These are phyloP conservation scores for Grallaria varia DNA, from an alignment of 2,113 vertebrate species.

Conservation along the genomic window DNA sequence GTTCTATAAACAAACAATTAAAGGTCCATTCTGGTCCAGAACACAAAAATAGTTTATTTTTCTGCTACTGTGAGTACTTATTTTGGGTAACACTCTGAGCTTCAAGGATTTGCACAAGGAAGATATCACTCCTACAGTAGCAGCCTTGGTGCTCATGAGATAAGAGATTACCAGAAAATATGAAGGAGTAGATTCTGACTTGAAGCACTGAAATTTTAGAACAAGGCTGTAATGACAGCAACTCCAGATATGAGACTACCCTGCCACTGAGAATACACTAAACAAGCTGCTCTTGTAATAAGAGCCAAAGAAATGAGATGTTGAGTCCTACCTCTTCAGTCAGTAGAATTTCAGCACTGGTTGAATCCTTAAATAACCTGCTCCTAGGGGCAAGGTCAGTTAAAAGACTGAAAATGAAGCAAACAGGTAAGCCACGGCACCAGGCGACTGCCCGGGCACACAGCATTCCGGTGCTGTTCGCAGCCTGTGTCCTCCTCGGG, in stretches of 20 bases:
- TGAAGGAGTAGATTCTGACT: neutral
- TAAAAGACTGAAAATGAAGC: neutral
- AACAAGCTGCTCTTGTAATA: neutral
- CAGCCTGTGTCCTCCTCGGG: fast-evolving
- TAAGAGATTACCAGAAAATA: neutral
- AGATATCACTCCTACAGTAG: neutral
- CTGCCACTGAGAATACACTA: neutral
- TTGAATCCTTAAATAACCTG: neutral
- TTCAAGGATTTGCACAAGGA: neutral
- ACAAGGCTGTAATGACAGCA: neutral
- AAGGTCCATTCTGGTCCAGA: neutral
- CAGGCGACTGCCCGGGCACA: neutral
- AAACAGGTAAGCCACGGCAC: fast-evolving
- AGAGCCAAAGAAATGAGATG: neutral
- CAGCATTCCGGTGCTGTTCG: fast-evolving
- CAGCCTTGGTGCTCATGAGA: neutral
- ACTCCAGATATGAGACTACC: neutral
- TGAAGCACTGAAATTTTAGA: neutral
- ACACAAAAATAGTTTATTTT: neutral
- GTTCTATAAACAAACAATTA: neutral
- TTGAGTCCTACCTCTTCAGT: neutral
- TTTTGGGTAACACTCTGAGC: neutral
- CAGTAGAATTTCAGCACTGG: neutral
- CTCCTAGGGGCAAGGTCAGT: neutral
- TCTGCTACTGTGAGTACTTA: neutral